These are phyloP conservation scores for Dynastes grantii DNA, from an alignment of 2,888 invertebrate genomes.

Conservation along the genomic window DNA sequence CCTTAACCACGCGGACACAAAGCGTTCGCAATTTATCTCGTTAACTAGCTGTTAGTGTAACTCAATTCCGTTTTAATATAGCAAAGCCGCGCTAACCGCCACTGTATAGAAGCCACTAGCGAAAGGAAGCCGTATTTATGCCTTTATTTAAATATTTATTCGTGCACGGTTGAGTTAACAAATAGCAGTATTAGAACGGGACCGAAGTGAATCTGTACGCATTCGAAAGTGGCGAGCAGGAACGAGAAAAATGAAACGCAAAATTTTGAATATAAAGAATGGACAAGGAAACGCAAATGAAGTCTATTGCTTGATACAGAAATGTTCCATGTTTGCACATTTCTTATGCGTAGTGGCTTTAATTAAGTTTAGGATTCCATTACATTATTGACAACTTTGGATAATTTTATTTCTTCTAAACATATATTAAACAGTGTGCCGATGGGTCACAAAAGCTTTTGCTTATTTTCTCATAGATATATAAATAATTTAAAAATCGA, in stretches of 20 bases:
- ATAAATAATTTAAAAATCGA: too few species aligned
- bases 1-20: slow-evolving; percentile 41
- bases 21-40: slow-evolving; percentile 48
- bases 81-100: slow-evolving; percentile 8
- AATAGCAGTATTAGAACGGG: slow-evolving; percentile 13
- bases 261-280: neutral
- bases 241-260: neutral
- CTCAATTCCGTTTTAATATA: slow-evolving; percentile 40
- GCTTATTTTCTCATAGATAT: too few species aligned
- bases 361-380: too few species aligned
- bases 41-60: slow-evolving; percentile 43
- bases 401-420: too few species aligned
- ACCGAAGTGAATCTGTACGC: slow-evolving; percentile 21
- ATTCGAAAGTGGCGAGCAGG: neutral
- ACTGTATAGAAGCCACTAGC: slow-evolving; percentile 4
- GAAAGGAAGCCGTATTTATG: slow-evolving; percentile 17
- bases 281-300: neutral
- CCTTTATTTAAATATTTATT: slow-evolving; percentile 42
- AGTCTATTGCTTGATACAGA: neutral
- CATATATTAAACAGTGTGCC: too few species aligned
- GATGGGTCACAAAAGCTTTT: too few species aligned
- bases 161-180: slow-evolving; percentile 17
- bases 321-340: too few species aligned
- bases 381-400: too few species aligned
- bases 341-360: too few species aligned